Evolutionary conservation across 2,797 vertebrate species (phyloP).

Genomic region (Scyliorhinus canicula): DNA sequence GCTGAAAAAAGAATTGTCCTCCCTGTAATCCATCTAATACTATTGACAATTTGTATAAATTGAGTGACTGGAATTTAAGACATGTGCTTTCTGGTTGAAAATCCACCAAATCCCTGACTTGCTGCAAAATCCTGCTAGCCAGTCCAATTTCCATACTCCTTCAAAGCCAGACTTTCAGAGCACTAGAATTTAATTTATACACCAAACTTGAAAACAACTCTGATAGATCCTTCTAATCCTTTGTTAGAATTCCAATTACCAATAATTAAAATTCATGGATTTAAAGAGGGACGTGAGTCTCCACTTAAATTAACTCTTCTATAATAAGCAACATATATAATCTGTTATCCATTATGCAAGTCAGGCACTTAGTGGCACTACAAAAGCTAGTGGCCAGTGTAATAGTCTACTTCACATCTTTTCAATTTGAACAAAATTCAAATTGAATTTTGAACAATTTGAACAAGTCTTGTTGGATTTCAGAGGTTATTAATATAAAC

Average conservation of each 20-base stretch:
- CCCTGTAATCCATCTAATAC: not conserved
- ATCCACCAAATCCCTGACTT: not conserved
- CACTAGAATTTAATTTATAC: not conserved
- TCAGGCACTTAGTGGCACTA: not conserved
- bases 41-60: not conserved
- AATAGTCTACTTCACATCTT: not conserved
- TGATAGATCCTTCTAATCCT: not conserved
- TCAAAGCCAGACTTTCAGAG: not conserved
- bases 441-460: too few species aligned
- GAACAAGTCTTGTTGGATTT: not conserved
- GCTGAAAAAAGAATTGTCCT: not conserved
- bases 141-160: not conserved
- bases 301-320: not conserved
- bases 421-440: too few species aligned
- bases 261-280: slow-evolving; percentile 24
- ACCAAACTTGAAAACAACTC: slow-evolving; percentile 7
- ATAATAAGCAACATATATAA: slow-evolving; percentile 9
- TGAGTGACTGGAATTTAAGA: not conserved
- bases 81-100: not conserved
- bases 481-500: not conserved
- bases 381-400: not conserved
- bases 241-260: slow-evolving; percentile 25
- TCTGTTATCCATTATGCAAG: not conserved
- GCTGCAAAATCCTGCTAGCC: not conserved
- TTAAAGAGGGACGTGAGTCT: not conserved